phyloP scores from a whole-genome alignment of 2,113 vertebrate species.

The Puffinus mauretanicus region DNA sequence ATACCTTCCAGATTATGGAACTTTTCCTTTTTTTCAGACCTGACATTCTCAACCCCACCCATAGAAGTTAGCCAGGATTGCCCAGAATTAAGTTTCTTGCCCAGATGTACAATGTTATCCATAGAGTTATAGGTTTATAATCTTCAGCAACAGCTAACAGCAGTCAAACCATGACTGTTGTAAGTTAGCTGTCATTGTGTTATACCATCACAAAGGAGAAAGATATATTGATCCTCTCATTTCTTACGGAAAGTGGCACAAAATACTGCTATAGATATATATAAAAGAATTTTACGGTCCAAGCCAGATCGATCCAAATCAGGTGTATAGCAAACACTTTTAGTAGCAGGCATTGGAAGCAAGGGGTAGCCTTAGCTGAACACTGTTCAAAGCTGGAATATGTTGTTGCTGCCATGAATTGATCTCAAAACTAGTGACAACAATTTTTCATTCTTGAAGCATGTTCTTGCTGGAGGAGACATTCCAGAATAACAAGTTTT shows the following conservation, averaged over 20 bases:
- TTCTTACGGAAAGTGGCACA: background rate
- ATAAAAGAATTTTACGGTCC: background rate
- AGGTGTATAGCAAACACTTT: background rate
- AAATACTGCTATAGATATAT: background rate
- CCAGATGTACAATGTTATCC: background rate
- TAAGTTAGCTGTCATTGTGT: background rate
- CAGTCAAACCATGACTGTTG: background rate
- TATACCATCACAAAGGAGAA: background rate
- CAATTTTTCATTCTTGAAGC: constrained; percentile 1
- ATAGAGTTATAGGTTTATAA: background rate
- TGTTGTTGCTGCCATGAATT: background rate
- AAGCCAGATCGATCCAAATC: background rate
- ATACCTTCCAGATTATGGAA: background rate
- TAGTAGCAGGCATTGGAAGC: background rate
- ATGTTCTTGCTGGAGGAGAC: background rate
- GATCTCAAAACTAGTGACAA: background rate
- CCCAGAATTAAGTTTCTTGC: background rate
- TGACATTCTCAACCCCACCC: background rate
- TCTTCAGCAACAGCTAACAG: background rate
- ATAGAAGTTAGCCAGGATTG: background rate
- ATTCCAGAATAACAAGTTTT: background rate
- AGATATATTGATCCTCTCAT: background rate
- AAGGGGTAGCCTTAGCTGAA: background rate
- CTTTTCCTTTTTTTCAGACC: background rate
- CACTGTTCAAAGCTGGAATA: background rate